These are phyloP conservation scores for Oreochromis tanganicae DNA, from an alignment of 2,113 vertebrate genomes.

Conservation along the genomic window DNA sequence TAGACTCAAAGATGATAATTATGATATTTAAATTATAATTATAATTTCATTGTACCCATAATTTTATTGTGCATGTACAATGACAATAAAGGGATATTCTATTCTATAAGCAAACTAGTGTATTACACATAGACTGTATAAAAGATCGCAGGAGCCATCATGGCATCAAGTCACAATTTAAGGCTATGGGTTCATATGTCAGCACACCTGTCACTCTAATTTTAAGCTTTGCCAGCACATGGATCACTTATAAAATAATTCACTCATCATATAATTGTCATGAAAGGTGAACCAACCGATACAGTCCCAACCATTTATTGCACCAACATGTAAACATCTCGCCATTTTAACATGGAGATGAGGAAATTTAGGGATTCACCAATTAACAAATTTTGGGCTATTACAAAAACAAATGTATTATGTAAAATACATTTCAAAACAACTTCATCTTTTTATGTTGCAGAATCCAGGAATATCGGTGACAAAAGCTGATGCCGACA, in stretches of 20 bases:
- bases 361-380: neutral
- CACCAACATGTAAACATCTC: neutral
- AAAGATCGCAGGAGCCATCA: neutral
- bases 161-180: neutral
- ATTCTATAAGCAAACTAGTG: neutral
- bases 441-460: neutral
- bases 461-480: slow-evolving; percentile 36
- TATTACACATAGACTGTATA: neutral
- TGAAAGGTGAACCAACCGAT: neutral
- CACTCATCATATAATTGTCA: accelerated
- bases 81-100: neutral
- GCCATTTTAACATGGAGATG: neutral
- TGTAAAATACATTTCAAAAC: neutral
- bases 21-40: neutral
- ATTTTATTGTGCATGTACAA: accelerated
- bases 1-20: neutral
- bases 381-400: neutral
- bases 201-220: neutral
- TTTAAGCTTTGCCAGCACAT: neutral
- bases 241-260: neutral
- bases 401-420: neutral
- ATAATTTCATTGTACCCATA: neutral
- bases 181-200: neutral
- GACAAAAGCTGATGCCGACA: neutral
- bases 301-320: neutral